Evolutionary conservation across 2,888 invertebrate species (phyloP).

Genomic region (Noctua janthe): DNA sequence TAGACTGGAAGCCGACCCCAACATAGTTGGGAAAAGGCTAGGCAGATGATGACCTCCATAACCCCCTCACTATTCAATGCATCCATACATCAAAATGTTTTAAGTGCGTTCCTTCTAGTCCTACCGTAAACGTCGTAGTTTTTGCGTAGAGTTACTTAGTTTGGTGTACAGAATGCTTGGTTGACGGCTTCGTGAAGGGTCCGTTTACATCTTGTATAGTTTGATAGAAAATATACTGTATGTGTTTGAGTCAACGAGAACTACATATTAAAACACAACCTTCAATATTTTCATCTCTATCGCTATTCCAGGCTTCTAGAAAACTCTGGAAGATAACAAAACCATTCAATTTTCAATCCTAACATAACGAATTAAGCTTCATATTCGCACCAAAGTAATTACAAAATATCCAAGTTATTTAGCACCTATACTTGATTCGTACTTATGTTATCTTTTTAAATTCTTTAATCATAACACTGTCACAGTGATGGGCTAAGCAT

Average conservation of each 20-base stretch:
- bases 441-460: slow-evolving; percentile 55
- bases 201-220: neutral
- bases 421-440: slow-evolving; percentile 12
- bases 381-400: slow-evolving; percentile 3
- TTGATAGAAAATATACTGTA: neutral
- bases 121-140: neutral
- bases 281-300: neutral
- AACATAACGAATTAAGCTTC: neutral
- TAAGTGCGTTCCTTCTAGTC: no score
- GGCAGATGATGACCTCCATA: no score
- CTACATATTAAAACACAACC: neutral
- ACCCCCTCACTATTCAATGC: no score
- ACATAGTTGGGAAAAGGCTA: no score
- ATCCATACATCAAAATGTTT: no score
- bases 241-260: neutral
- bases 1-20: no score
- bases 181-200: neutral
- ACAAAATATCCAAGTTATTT: slow-evolving; percentile 30
- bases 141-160: neutral
- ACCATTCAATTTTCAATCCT: neutral
- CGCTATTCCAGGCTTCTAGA: neutral
- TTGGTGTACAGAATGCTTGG: neutral
- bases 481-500: slow-evolving; percentile 44
- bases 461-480: slow-evolving; percentile 63
- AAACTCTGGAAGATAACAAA: neutral